phyloP scores from a whole-genome alignment of 2,113 vertebrate genomes.

The Piprites chloris region DNA sequence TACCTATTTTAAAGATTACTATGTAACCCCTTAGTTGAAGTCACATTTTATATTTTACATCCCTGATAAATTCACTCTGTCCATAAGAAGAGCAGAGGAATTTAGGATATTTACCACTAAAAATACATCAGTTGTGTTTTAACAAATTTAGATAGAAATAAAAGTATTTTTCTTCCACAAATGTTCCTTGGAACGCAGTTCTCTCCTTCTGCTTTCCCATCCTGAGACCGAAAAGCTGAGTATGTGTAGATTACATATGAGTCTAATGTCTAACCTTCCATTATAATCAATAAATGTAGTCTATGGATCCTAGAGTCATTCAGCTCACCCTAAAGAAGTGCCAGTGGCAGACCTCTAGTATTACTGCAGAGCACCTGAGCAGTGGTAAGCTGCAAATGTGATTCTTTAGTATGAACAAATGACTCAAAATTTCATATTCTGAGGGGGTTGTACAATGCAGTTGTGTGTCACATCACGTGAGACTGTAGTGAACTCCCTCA shows the following conservation, averaged over 20 bases:
- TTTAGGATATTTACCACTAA: not conserved
- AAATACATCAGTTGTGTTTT: not conserved
- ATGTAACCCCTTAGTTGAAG: not conserved
- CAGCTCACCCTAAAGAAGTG: not conserved
- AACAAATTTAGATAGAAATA: not conserved
- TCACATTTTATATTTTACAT: not conserved
- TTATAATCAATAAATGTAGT: not conserved
- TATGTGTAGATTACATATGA: not conserved
- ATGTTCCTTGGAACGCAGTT: not conserved
- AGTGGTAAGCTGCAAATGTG: not conserved
- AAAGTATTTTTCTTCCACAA: not conserved
- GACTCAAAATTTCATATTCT: not conserved
- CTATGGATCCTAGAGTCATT: not conserved
- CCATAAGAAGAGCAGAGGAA: not conserved
- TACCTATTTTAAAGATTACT: not conserved
- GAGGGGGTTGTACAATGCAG: rapidly evolving
- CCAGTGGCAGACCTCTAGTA: not conserved
- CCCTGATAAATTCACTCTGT: not conserved
- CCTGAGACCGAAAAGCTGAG: not conserved
- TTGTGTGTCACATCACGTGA: not conserved
- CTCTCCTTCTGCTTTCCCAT: not conserved
- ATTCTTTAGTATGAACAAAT: not conserved
- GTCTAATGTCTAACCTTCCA: not conserved
- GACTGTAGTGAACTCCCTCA: not conserved
- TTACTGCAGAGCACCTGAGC: not conserved